Evolutionary conservation across 2,797 vertebrate genomes (phyloP), one percentile per base, ranked within the genome.

Genomic region (Spatula versicolor): DNA sequence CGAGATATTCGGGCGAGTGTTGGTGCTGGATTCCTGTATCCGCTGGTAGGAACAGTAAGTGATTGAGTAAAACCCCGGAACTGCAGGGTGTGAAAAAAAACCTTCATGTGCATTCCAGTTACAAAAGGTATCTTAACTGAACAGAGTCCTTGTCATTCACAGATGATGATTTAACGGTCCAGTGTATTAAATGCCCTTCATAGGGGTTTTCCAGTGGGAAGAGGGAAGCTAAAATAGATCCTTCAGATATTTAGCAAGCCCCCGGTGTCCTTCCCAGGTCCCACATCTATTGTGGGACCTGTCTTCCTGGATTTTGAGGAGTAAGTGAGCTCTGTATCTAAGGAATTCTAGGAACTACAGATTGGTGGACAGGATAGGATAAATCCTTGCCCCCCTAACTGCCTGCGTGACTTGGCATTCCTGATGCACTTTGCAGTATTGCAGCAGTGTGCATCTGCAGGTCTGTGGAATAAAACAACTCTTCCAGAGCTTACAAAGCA

Each of bases 1-100:
- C 98, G 99, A n/a, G 99, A 99, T 95, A 97, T 99, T 96, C 98
- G 99, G 25, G 99, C 99, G 84, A 99, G 99, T 0, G 99, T 99
- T 4, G 99, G 99, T 7, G 99, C 99, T 7, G 99, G 99, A 6
- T 99, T 99, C 88, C 97, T 99, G 31, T 99, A 98, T 93, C 99
- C 99, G 0, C 96, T 99, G 12, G 98, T 99, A 25, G 99, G 99
- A 98, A 99, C 98, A 97, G 99, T 99, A 97, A 92, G 99, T 94
- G 69, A 16, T 6, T 15, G 46, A 28, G 19, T 31, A 26, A 83
- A 76, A 35, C 64, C n/a, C 21, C 26, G 55, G 11, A 13, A 2
- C 62, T 64, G 1, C 41, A 31, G 72, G 23, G n/a, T 3, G 10
- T 63, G 88, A 26, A 6, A 50, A 48, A 35, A 62, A 56, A 0